Evolutionary conservation across 1,140 invertebrate genomes (phyloP).

Genomic region (Saccostrea glomerata): DNA sequence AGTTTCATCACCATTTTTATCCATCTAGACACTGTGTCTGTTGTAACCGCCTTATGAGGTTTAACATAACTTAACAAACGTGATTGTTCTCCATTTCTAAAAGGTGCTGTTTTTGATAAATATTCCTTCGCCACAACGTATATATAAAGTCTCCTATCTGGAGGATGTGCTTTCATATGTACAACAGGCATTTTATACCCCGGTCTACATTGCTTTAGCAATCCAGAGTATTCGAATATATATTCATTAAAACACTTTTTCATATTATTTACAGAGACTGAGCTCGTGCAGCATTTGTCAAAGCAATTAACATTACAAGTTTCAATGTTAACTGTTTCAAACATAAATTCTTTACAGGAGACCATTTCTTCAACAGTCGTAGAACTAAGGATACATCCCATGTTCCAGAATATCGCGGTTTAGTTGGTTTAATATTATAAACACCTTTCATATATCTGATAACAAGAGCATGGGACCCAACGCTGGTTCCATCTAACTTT

Average conservation of each 20-base stretch:
- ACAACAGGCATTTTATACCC: too few species aligned
- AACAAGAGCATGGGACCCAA: conserved; percentile 47
- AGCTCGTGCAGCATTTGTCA: too few species aligned
- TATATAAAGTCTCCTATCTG: conserved; percentile 54
- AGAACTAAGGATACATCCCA: conserved; percentile 26
- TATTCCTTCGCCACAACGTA: conserved; percentile 48
- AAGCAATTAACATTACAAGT: too few species aligned
- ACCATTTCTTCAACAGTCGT: not conserved
- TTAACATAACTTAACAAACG: conserved; percentile 51
- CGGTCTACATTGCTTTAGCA: too few species aligned
- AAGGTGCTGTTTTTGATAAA: too few species aligned
- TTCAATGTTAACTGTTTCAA: too few species aligned
- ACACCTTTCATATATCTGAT: conserved; percentile 48
- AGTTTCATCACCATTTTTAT: conserved; percentile 44
- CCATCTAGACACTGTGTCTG: conserved; percentile 40
- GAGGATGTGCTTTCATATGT: too few species aligned
- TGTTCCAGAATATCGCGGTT: conserved; percentile 45
- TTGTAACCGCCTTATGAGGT: conserved; percentile 38
- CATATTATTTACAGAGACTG: too few species aligned
- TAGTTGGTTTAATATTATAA: not conserved
- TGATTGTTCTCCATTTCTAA: not conserved
- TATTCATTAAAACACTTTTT: too few species aligned
- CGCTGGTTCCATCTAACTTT: conserved; percentile 5
- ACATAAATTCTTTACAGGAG: conserved; percentile 24
- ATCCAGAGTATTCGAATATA: too few species aligned